Evolutionary conservation across 2,888 invertebrate species (phyloP).

Genomic region (Hedychridium roseum): DNA sequence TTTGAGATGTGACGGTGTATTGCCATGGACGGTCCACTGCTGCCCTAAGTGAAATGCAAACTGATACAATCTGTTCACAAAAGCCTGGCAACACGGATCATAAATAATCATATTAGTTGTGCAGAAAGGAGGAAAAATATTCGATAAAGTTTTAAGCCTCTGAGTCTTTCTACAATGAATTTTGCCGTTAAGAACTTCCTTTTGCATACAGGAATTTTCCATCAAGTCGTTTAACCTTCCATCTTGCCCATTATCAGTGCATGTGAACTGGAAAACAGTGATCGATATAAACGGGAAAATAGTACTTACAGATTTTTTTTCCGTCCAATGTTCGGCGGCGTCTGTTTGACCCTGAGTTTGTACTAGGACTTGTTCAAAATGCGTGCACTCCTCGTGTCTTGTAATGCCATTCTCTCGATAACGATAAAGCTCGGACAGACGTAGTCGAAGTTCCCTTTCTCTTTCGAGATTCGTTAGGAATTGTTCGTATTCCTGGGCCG

Average conservation of each 20-base stretch:
- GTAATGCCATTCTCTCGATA: conserved; percentile 88
- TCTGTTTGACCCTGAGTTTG: conserved; percentile 69
- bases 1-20: conserved; percentile 70
- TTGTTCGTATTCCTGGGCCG: conserved; percentile 83
- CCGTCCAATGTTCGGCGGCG: conserved; percentile 70
- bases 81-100: conserved; percentile 69
- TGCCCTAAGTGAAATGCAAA: conserved; percentile 80
- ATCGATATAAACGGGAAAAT: conserved; percentile 21
- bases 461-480: conserved; percentile 81
- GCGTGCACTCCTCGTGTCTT: conserved; percentile 83
- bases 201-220: conserved; percentile 7
- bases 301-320: conserved; percentile 71
- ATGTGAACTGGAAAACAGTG: too few relatives aligned
- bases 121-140: conserved; percentile 56
- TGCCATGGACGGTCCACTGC: conserved; percentile 76
- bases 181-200: too few relatives aligned
- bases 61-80: conserved; percentile 72
- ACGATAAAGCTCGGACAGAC: conserved; percentile 83
- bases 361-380: conserved; percentile 82
- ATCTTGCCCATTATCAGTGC: not conserved
- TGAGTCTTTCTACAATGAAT: too few relatives aligned
- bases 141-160: conserved; percentile 30
- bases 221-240: conserved; percentile 1
- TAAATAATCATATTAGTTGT: conserved; percentile 63
- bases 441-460: conserved; percentile 83